These are phyloP conservation scores for Cynopterus brachyotis DNA, from an alignment of 2,113 vertebrate genomes.

Conservation along the genomic window DNA sequence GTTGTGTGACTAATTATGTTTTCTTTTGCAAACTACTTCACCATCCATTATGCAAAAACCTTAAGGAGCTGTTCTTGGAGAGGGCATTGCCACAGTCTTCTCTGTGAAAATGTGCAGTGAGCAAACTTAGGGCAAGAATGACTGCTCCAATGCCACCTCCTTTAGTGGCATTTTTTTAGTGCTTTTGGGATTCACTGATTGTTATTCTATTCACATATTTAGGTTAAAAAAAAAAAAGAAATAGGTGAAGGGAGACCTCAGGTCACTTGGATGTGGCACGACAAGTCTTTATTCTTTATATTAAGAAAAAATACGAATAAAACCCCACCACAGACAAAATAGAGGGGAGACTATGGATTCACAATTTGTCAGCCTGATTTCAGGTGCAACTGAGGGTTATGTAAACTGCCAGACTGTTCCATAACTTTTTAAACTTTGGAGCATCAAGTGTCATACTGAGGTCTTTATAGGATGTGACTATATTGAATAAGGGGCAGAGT, in stretches of 20 bases:
- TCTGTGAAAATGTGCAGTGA: not conserved
- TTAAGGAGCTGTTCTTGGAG: constrained; percentile 51
- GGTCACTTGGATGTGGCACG: not conserved
- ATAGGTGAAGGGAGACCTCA: not conserved
- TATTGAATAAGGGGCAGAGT: not conserved
- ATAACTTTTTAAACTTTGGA: not conserved
- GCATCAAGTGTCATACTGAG: rapidly evolving
- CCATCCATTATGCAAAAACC: constrained; percentile 55
- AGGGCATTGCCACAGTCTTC: not conserved
- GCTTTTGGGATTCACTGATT: not conserved
- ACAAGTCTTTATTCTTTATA: not conserved
- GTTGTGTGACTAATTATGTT: constrained; percentile 59
- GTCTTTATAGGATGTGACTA: not conserved
- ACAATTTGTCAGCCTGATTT: not conserved
- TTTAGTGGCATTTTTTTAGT: not conserved
- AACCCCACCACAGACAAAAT: not conserved
- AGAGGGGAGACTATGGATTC: not conserved
- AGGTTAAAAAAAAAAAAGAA: not conserved
- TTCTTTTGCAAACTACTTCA: constrained; percentile 64
- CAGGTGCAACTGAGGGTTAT: not conserved
- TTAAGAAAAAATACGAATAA: not conserved
- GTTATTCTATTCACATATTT: not conserved
- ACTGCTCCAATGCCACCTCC: not conserved
- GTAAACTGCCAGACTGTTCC: not conserved
- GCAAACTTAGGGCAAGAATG: not conserved